Conservation (phyloP, 1,140 invertebrate species). For the Dicyema japonicum region DNA sequence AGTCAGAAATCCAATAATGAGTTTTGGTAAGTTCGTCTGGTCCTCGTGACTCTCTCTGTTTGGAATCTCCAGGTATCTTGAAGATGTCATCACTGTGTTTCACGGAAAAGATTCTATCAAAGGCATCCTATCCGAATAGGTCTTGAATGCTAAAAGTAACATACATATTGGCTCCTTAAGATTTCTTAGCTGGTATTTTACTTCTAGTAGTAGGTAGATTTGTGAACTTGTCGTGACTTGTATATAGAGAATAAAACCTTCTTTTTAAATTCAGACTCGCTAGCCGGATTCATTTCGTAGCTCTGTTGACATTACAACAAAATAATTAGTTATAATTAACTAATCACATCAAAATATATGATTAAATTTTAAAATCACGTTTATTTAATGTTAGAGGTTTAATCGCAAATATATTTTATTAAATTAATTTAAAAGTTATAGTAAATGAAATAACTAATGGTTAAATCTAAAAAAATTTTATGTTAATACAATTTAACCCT, state of each 20-base stretch:
- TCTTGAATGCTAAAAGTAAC: slow-evolving; percentile 12
- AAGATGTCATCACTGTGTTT: slow-evolving; percentile 53
- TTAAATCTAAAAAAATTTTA: too few species aligned
- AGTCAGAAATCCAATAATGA: slow-evolving; percentile 41
- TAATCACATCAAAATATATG: too few species aligned
- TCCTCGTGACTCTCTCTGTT: slow-evolving; percentile 25
- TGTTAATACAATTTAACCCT: too few species aligned
- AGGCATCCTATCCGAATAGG: slow-evolving; percentile 76
- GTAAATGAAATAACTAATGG: too few species aligned
- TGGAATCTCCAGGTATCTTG: slow-evolving; percentile 8
- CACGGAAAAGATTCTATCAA: slow-evolving; percentile 55
- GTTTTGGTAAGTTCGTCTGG: slow-evolving; percentile 43
- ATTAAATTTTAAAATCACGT: too few species aligned
- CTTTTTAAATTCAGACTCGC: slow-evolving; percentile 1
- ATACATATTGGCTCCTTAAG: slow-evolving; percentile 61
- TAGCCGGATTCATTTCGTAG: too few species aligned
- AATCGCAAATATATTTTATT: too few species aligned
- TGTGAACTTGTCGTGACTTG: slow-evolving; percentile 40
- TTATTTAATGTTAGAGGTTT: too few species aligned
- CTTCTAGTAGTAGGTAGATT: slow-evolving; percentile 50
- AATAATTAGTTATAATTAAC: too few species aligned
- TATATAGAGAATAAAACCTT: slow-evolving; percentile 4
- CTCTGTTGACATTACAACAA: too few species aligned
- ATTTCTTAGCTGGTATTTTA: slow-evolving; percentile 51
- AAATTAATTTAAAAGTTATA: too few species aligned